These are phyloP conservation scores for Ceratina australensis DNA, from an alignment of 1,140 invertebrate species.

Conservation along the genomic window DNA sequence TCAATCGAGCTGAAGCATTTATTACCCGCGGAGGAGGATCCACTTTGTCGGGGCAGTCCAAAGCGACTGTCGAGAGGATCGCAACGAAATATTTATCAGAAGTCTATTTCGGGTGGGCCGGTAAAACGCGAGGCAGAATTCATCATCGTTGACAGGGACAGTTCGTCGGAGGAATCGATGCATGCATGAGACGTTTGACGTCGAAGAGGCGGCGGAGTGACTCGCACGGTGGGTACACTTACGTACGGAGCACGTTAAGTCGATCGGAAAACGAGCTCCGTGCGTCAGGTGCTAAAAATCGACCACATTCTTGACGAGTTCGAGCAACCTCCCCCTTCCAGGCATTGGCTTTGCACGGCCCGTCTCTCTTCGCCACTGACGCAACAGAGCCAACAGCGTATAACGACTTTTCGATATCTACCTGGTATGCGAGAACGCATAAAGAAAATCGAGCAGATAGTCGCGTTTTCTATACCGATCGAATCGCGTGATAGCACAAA, in stretches of 20 bases:
- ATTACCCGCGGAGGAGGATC: neutral
- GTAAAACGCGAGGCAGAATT: neutral
- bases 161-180: conserved; percentile 11
- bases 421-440: conserved; percentile 26
- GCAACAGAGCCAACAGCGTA: conserved; percentile 26
- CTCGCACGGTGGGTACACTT: neutral
- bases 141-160: conserved; percentile 2
- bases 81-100: conserved; percentile 19
- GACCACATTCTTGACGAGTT: conserved; percentile 55
- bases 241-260: conserved; percentile 10
- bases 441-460: neutral
- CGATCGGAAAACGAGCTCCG: conserved; percentile 48
- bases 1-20: neutral
- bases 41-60: neutral
- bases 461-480: no score
- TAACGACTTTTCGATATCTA: conserved; percentile 50
- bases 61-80: neutral
- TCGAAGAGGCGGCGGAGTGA: no score
- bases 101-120: conserved; percentile 6
- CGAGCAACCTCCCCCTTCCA: conserved; percentile 37
- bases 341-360: neutral
- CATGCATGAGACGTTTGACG: conserved; percentile 11
- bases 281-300: conserved; percentile 53
- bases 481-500: no score
- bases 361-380: conserved; percentile 19